Conservation (phyloP, 2,797 vertebrate species). For the Crenuchus spilurus region DNA sequence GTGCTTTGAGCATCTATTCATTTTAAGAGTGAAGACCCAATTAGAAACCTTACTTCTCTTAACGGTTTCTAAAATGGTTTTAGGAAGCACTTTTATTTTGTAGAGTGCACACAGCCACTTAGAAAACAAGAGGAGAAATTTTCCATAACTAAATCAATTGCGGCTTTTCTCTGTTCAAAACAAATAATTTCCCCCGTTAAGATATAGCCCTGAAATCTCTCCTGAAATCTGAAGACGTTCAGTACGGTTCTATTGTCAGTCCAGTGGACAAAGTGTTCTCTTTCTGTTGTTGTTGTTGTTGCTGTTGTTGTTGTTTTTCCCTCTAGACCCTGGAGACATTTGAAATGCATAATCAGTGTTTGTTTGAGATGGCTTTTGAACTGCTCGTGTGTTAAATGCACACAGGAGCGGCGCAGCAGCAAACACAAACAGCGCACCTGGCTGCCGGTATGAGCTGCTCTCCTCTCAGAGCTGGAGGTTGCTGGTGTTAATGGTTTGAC, state of each 20-base stretch:
- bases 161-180: not conserved
- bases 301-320: conserved; percentile 25
- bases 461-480: conserved; percentile 9
- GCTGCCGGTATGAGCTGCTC: conserved; percentile 22
- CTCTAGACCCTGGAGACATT: conserved; percentile 67
- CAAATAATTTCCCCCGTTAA: not conserved
- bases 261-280: conserved; percentile 27
- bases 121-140: not conserved
- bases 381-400: conserved; percentile 66
- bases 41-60: too few relatives aligned
- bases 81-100: too few relatives aligned
- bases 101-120: not conserved
- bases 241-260: conserved; percentile 4
- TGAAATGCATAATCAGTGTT: conserved; percentile 73
- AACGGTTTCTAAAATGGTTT: too few relatives aligned
- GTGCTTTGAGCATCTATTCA: too few relatives aligned
- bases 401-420: conserved; percentile 31
- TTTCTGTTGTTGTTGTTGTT: conserved; percentile 11
- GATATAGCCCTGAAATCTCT: not conserved
- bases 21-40: too few relatives aligned
- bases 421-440: conserved; percentile 45
- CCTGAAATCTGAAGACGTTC: not conserved
- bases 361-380: conserved; percentile 64
- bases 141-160: not conserved
- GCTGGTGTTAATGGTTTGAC: conserved; percentile 45